Evolutionary conservation across 2,113 vertebrate genomes (phyloP).

Genomic region (Picathartes gymnocephalus): DNA sequence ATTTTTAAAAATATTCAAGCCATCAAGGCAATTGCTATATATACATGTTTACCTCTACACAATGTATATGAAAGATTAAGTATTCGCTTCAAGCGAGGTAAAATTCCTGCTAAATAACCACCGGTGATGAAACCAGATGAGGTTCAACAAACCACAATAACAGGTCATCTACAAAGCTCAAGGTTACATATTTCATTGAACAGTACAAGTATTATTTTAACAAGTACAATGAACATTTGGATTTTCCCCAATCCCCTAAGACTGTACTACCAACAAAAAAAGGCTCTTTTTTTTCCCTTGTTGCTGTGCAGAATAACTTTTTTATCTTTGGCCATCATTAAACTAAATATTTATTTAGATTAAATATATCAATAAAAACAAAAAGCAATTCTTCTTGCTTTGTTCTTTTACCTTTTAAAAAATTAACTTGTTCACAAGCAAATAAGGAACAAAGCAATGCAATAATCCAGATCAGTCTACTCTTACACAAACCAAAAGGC

Average conservation of each 20-base stretch:
- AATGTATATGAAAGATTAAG: not conserved
- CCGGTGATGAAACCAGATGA: conserved; percentile 27
- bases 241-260: conserved; percentile 1
- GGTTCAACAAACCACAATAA: not conserved
- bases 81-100: not conserved
- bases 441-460: not conserved
- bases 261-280: not conserved
- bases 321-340: not conserved
- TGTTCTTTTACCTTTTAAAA: not conserved
- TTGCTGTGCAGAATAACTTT: not conserved
- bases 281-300: not conserved
- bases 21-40: not conserved
- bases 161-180: conserved; percentile 52
- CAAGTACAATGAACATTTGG: conserved; percentile 23
- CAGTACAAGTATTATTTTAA: conserved; percentile 43
- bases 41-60: not conserved
- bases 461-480: not conserved
- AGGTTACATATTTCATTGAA: conserved; percentile 55
- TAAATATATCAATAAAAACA: not conserved
- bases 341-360: not conserved
- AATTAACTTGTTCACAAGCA: not conserved
- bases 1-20: not conserved
- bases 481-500: not conserved
- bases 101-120: conserved; percentile 2
- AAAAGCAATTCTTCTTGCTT: not conserved